phyloP scores from a whole-genome alignment of 1,140 invertebrate genomes.

The Cyrtorhinus lividipennis region DNA sequence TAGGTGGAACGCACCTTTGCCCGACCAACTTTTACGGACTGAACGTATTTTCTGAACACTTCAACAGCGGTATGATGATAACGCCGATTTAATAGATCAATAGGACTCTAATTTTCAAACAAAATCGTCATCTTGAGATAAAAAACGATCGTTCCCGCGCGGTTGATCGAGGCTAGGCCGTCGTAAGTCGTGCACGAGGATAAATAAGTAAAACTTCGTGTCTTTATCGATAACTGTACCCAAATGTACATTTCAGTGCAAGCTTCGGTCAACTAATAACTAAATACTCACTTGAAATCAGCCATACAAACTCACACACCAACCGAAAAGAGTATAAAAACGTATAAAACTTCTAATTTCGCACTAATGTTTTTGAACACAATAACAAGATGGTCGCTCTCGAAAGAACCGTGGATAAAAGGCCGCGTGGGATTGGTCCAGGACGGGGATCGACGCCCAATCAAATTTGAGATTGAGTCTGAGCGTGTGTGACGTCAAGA shows the following conservation, averaged over 20 bases:
- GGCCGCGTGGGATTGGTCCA: not conserved
- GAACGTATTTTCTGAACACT: too few species aligned
- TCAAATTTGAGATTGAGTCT: not conserved
- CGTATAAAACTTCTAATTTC: constrained; percentile 18
- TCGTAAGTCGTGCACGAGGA: constrained; percentile 18
- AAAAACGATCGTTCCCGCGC: constrained; percentile 22
- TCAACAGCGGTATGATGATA: too few species aligned
- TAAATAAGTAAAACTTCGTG: not conserved
- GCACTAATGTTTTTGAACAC: constrained; percentile 24
- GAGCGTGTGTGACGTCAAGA: not conserved
- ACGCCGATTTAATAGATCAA: too few species aligned
- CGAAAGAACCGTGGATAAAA: not conserved
- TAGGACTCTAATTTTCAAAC: too few species aligned
- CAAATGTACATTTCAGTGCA: not conserved
- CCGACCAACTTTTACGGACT: not conserved
- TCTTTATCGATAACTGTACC: too few species aligned
- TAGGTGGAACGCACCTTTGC: not conserved
- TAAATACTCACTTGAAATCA: constrained; percentile 20
- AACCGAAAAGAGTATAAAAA: constrained; percentile 18
- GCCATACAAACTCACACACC: constrained; percentile 13
- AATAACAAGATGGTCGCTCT: constrained; percentile 25
- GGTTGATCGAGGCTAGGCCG: constrained; percentile 15
- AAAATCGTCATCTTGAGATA: too few species aligned
- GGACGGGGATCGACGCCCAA: not conserved
- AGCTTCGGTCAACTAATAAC: not conserved